A percentile compares a stretch with the other conserved stretches of the same genome.
Conservation (phyloP, 2,113 vertebrate species). For the Boulengeromyrus knoepffleri region DNA sequence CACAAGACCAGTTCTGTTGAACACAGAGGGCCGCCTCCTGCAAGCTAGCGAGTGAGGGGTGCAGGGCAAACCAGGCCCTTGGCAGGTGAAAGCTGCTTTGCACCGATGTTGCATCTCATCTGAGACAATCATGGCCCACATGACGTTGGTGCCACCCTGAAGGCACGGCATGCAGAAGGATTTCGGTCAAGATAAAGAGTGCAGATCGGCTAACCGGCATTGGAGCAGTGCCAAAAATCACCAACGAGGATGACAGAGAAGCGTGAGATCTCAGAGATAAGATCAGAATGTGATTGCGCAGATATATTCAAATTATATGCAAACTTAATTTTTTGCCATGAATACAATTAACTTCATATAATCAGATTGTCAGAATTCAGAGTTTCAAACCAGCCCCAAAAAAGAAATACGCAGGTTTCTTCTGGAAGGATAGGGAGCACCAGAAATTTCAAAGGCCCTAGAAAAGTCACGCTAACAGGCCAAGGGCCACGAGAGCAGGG, state of each 20-base stretch:
- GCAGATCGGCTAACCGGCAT: neutral
- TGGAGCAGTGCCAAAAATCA: neutral
- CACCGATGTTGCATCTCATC: neutral
- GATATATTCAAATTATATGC: neutral
- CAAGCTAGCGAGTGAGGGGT: neutral
- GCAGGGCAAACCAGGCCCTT: neutral
- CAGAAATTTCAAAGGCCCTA: neutral
- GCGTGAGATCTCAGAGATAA: neutral
- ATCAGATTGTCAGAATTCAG: neutral
- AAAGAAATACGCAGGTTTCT: neutral
- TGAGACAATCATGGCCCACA: neutral
- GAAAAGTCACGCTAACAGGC: neutral
- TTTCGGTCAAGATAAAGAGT: neutral
- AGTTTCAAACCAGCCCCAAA: neutral
- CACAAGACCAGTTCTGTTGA: neutral
- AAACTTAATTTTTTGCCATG: neutral
- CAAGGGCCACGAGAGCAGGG: neutral
- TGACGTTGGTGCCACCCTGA: neutral
- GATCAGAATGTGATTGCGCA: neutral
- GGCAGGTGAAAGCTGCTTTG: neutral
- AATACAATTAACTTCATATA: neutral
- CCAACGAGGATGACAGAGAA: neutral
- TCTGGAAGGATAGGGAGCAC: neutral
- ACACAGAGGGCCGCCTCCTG: neutral
- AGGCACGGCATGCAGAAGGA: neutral